phyloP scores from a whole-genome alignment of 1,140 invertebrate species.

The Microplitis mediator region DNA sequence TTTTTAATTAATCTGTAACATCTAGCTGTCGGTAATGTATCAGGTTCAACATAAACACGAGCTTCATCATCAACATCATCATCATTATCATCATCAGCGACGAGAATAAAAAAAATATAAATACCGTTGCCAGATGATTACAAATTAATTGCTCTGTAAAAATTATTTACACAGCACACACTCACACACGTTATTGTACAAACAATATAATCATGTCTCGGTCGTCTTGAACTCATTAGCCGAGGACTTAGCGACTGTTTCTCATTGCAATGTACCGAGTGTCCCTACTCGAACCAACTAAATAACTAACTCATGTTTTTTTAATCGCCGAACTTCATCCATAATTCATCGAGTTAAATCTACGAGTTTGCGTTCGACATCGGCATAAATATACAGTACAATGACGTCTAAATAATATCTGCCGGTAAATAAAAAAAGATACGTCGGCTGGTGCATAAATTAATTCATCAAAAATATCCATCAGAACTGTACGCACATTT shows the following conservation, averaged over 20 bases:
- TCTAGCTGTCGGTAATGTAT: neutral
- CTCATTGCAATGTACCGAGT: neutral
- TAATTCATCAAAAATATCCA: too few relatives aligned
- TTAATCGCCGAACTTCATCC: slow-evolving; percentile 5
- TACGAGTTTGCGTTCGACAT: neutral
- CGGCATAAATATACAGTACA: neutral
- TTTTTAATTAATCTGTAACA: neutral
- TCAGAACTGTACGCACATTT: too few relatives aligned
- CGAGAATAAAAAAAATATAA: too few relatives aligned
- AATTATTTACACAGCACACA: neutral
- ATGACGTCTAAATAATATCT: too few relatives aligned
- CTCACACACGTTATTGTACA: neutral
- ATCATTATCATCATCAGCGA: too few relatives aligned
- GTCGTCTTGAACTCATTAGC: neutral
- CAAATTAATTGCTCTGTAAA: neutral
- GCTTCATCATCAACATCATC: neutral
- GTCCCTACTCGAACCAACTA: neutral
- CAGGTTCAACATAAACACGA: neutral
- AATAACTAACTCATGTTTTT: slow-evolving; percentile 12
- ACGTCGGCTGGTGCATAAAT: too few relatives aligned
- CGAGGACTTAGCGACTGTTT: neutral
- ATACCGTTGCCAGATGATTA: too few relatives aligned
- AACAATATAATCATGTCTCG: neutral
- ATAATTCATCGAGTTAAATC: slow-evolving; percentile 9
- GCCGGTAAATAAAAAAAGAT: too few relatives aligned